Percentiles rank a stretch among this genome's conserved stretches.
Evolutionary conservation across 2,113 vertebrate species (phyloP).

Genomic region (Phyllopteryx taeniolatus): DNA sequence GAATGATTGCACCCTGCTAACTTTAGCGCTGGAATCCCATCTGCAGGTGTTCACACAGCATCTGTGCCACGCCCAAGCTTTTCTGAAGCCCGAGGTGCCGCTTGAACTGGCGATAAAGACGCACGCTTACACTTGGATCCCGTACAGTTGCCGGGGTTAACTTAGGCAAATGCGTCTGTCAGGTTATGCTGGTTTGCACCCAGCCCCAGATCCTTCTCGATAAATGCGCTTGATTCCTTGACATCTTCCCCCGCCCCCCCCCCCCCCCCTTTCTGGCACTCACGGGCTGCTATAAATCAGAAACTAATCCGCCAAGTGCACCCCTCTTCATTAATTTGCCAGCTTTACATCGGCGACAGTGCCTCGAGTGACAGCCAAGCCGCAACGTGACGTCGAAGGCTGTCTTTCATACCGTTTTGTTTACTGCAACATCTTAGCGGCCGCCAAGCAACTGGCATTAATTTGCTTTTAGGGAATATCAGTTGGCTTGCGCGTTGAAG

Average conservation of each 20-base stretch:
- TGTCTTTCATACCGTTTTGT: neutral
- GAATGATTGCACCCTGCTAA: neutral
- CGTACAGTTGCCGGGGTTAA: constrained; percentile 54
- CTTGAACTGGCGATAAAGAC: neutral
- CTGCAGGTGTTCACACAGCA: neutral
- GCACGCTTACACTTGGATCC: neutral
- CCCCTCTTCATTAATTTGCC: constrained; percentile 71
- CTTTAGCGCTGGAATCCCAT: neutral
- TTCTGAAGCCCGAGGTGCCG: constrained; percentile 18
- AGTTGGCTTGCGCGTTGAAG: neutral
- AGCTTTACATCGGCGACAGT: constrained; percentile 53
- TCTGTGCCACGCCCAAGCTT: constrained; percentile 34
- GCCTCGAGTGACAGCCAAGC: constrained; percentile 70
- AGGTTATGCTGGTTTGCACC: constrained; percentile 56
- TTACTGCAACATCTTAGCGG: neutral
- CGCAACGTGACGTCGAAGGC: constrained; percentile 29
- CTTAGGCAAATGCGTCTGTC: constrained; percentile 46
- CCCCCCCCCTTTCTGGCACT: neutral
- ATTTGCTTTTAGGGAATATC: neutral
- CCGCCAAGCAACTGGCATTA: neutral
- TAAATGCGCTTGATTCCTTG: constrained; percentile 5
- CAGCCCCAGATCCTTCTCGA: constrained; percentile 25
- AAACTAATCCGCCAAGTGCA: constrained; percentile 69
- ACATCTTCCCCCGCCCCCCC: neutral
- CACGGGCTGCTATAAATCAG: neutral